Conservation (phyloP, 2,113 vertebrate genomes). For the Silurus asotus region DNA sequence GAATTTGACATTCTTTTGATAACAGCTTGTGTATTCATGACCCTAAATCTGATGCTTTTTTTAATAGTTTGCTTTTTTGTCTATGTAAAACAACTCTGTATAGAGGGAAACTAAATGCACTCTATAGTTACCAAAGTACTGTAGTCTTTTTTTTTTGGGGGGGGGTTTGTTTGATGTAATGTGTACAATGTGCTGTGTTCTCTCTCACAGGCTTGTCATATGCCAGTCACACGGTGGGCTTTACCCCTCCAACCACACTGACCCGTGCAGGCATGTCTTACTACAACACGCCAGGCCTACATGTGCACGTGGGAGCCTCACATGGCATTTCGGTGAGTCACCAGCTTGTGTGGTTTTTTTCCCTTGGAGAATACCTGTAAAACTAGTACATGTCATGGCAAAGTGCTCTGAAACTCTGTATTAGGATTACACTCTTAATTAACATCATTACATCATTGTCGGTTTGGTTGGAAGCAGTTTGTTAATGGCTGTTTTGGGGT, state of each 20-base stretch:
- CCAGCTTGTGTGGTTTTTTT: neutral
- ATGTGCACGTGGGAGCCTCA: slow-evolving; percentile 90
- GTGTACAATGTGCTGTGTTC: neutral
- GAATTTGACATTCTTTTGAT: too few relatives aligned
- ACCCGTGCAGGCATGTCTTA: slow-evolving; percentile 97
- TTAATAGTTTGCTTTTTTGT: neutral
- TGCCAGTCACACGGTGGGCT: slow-evolving; percentile 93
- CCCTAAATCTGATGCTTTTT: too few relatives aligned
- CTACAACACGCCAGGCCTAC: slow-evolving; percentile 94
- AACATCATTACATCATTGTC: neutral
- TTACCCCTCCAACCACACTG: slow-evolving; percentile 93
- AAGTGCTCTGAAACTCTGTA: neutral
- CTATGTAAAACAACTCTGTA: neutral
- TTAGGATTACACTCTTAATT: neutral
- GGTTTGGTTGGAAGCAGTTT: neutral
- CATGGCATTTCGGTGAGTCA: slow-evolving; percentile 91
- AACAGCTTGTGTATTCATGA: too few relatives aligned
- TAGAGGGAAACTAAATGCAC: neutral
- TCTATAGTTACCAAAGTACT: neutral
- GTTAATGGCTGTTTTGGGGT: neutral
- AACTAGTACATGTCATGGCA: neutral
- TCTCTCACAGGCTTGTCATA: slow-evolving; percentile 85
- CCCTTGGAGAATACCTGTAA: neutral
- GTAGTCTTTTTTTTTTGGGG: too few relatives aligned
- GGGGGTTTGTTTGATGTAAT: neutral